phyloP scores from a whole-genome alignment of 2,888 invertebrate species.

The Candidula unifasciata region DNA sequence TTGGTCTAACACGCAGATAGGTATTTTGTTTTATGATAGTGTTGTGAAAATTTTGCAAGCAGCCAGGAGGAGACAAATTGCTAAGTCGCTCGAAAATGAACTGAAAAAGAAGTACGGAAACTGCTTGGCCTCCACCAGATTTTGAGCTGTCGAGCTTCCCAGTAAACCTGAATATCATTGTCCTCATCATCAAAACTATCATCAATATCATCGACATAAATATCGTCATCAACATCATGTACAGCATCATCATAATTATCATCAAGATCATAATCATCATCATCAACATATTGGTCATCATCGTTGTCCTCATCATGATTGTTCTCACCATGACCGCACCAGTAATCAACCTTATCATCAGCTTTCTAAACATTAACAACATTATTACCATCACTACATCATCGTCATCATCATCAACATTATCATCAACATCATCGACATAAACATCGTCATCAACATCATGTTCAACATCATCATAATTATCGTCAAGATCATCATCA shows the following conservation, averaged over 20 bases:
- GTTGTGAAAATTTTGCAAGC: no score
- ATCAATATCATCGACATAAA: no score
- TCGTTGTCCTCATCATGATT: conserved; percentile 6
- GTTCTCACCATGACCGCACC: neutral
- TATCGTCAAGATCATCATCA: neutral
- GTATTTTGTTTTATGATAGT: no score
- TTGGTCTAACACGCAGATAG: no score
- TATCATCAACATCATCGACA: conserved; percentile 35
- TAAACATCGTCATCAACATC: conserved; percentile 24
- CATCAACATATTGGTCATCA: conserved; percentile 12
- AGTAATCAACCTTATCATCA: neutral
- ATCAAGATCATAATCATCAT: conserved; percentile 15
- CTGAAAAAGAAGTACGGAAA: no score
- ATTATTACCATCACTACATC: conserved; percentile 18
- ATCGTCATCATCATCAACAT: conserved; percentile 39
- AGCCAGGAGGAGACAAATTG: no score
- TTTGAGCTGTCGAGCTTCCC: no score
- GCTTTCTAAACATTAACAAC: neutral
- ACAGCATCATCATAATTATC: conserved; percentile 31
- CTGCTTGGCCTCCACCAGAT: no score
- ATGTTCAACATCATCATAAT: conserved; percentile 15
- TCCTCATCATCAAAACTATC: no score
- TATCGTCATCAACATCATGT: conserved; percentile 31
- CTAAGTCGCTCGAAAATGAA: no score
- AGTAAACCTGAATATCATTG: neutral